Percentiles rank a stretch among this genome's conserved stretches.
phyloP scores from a whole-genome alignment of 2,888 invertebrate genomes.

The Hypolimnas misippus region DNA sequence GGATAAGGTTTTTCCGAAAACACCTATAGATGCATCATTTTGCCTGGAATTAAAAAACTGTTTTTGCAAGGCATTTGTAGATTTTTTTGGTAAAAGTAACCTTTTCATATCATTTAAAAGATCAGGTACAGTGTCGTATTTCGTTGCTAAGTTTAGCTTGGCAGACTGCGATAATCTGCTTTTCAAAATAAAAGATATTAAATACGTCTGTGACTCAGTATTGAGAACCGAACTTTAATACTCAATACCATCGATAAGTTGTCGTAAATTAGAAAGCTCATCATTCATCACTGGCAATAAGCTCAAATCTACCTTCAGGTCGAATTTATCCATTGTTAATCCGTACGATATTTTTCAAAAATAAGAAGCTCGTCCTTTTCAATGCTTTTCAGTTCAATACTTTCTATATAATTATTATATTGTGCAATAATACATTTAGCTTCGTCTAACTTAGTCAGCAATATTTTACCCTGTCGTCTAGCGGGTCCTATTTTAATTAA shows the following conservation, averaged over 20 bases:
- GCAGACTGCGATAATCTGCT: background rate
- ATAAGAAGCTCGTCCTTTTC: no score
- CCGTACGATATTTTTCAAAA: no score
- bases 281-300: conserved; percentile 2
- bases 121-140: conserved; percentile 12
- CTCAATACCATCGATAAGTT: no score
- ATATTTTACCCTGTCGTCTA: no score
- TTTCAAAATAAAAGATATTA: no score
- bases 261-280: background rate
- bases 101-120: conserved; percentile 16
- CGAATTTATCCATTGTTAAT: conserved; percentile 1
- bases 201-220: no score
- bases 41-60: background rate
- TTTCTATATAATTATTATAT: no score
- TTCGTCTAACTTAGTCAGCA: no score
- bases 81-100: conserved; percentile 1
- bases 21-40: background rate
- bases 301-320: conserved; percentile 1
- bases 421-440: no score
- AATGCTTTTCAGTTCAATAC: no score
- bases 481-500: no score
- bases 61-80: background rate
- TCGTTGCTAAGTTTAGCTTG: conserved; percentile 13
- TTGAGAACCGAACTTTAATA: no score
- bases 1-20: background rate